phyloP scores from a whole-genome alignment of 2,797 vertebrate genomes.

The Psittacula echo region DNA sequence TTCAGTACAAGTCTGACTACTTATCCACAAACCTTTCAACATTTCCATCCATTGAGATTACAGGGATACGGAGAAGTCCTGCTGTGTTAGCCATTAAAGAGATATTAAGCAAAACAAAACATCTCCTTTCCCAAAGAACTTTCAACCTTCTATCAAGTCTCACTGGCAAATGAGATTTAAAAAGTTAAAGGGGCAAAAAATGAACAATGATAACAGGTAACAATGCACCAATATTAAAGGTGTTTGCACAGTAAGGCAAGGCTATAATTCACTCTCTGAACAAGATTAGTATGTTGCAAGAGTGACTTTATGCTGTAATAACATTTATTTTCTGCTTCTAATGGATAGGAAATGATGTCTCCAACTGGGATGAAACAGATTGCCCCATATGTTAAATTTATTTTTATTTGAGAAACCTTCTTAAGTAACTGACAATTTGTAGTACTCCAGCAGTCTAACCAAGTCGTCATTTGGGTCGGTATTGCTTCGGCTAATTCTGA shows the following conservation, averaged over 20 bases:
- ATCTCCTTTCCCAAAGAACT: not conserved
- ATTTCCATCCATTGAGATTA: not conserved
- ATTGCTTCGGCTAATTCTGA: not conserved
- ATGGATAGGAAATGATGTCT: not conserved
- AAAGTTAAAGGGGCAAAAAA: not conserved
- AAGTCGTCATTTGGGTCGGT: not conserved
- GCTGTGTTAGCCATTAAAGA: not conserved
- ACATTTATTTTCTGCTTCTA: not conserved
- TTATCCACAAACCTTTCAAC: not conserved
- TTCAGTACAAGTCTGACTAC: not conserved
- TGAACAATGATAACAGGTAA: not conserved
- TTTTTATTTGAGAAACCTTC: slow-evolving; percentile 10
- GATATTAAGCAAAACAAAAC: not conserved
- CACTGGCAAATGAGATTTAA: not conserved
- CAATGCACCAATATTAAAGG: not conserved
- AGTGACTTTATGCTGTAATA: not conserved
- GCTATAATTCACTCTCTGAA: not conserved
- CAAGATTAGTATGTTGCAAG: not conserved
- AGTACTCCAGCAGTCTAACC: not conserved
- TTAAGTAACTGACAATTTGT: slow-evolving; percentile 2
- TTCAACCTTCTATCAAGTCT: not conserved
- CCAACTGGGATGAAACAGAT: not conserved
- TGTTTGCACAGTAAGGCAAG: not conserved
- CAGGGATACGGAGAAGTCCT: not conserved
- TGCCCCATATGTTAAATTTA: not conserved